Evolutionary conservation across 2,888 invertebrate species (phyloP).

Genomic region (Troides aeacus): DNA sequence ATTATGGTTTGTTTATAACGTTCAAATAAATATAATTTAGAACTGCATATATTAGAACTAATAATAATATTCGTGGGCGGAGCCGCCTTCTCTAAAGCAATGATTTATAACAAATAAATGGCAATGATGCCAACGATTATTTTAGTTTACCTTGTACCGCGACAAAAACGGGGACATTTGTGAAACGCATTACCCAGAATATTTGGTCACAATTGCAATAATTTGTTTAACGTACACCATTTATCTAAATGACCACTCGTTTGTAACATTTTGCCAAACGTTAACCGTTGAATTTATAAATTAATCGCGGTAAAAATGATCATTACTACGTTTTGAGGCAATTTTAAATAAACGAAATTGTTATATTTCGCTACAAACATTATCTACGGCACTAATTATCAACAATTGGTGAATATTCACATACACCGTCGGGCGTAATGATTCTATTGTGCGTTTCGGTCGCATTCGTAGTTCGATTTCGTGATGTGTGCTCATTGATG

Average conservation of each 20-base stretch:
- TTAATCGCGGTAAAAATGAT: constrained; percentile 30
- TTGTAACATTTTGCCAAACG: constrained; percentile 32
- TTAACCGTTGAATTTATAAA: constrained; percentile 30
- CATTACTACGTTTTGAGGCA: constrained; percentile 19
- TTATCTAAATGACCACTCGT: constrained; percentile 32
- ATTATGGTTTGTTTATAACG: neutral
- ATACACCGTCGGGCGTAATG: neutral
- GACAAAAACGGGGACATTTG: constrained; percentile 29
- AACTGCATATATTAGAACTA: neutral
- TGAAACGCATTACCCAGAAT: constrained; percentile 29
- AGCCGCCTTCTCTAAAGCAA: constrained; percentile 8
- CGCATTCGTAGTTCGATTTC: neutral
- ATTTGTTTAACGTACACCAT: constrained; percentile 31
- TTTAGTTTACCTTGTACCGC: constrained; percentile 29
- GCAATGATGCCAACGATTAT: constrained; percentile 14
- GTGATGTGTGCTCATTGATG: neutral
- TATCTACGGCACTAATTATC: constrained; percentile 5
- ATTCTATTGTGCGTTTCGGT: constrained; percentile 1
- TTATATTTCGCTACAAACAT: constrained; percentile 7
- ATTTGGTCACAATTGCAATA: constrained; percentile 32
- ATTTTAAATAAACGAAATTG: constrained; percentile 20
- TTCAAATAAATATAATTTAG: neutral
- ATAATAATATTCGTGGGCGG: constrained; percentile 7
- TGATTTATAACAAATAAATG: constrained; percentile 22
- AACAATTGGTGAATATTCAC: constrained; percentile 2